Conservation (phyloP, 2,888 invertebrate genomes). For the Calameuta idolon region DNA sequence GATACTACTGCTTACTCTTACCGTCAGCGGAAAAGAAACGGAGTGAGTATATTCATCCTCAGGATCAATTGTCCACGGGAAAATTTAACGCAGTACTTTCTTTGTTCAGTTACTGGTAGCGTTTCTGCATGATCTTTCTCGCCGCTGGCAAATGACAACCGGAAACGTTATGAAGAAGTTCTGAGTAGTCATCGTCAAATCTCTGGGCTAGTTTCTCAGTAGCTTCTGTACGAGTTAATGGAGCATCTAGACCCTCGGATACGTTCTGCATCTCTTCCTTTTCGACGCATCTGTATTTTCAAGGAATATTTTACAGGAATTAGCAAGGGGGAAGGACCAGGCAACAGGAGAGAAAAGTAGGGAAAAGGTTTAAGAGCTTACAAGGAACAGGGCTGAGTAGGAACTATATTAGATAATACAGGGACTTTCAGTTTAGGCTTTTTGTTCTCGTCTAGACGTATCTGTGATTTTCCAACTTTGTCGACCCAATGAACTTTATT, state of each 20-base stretch:
- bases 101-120: slow-evolving; percentile 63
- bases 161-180: slow-evolving; percentile 69
- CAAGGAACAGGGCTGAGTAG: slow-evolving; percentile 69
- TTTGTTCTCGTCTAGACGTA: slow-evolving; percentile 58
- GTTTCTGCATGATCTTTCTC: slow-evolving; percentile 68
- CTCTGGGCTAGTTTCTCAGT: slow-evolving; percentile 55
- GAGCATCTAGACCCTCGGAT: slow-evolving; percentile 65
- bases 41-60: background rate
- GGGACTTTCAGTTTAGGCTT: slow-evolving; percentile 58
- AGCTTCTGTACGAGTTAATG: slow-evolving; percentile 61
- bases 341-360: slow-evolving; percentile 68
- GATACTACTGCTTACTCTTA: too few relatives aligned
- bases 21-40: background rate
- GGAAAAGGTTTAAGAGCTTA: slow-evolving; percentile 49
- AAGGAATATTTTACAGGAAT: background rate
- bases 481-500: slow-evolving; percentile 69
- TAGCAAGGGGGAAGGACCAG: slow-evolving; percentile 40
- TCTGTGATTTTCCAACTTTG: slow-evolving; percentile 50
- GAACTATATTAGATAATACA: slow-evolving; percentile 61
- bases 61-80: background rate
- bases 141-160: slow-evolving; percentile 70
- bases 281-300: slow-evolving; percentile 67
- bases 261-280: slow-evolving; percentile 69
- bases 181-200: slow-evolving; percentile 60
- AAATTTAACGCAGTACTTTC: background rate